Evolutionary conservation across 1,140 invertebrate species (phyloP), one percentile per base, ranked within the genome.

Genomic region (Cheumatopsyche charites): DNA sequence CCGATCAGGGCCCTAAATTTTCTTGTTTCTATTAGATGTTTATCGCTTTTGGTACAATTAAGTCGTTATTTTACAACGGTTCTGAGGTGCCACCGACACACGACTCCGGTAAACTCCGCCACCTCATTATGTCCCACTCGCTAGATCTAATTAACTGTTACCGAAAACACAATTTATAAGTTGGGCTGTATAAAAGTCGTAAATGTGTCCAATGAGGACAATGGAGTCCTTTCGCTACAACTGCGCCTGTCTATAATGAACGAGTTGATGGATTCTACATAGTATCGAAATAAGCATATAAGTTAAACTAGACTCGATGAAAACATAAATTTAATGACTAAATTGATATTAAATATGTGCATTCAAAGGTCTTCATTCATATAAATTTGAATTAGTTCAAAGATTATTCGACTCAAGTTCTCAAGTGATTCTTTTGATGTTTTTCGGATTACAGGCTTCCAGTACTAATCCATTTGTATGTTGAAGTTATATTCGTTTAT

Each of bases 51-150:
- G 55, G 12, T 62, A 71, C 68, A 71, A 74, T 74, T 74, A 74
- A 71, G 49, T 67, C 49, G 69, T 70, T 67, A 74, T 49, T 74
- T 74, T 74, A 74, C 68, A 74, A 71, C 69, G 70, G 61, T 47
- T 67, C 19, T 29, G 29, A 63, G 58, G 70, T 71, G 70, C 65
- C 73, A 69, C 70, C 55, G 69, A 67, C 63, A 67, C 41, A 42
- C 52, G 23, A 13, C 55, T 58, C 52, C 70, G 58, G 62, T 49
- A 67, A 43, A 62, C 15, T 36, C 3, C 29, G 29, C 29, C 29
- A 36, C 70, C 65, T 68, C 69, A 36, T 68, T 66, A 68, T 67
- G 43, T 49, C 63, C 29, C 26, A 23, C 29, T 36, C 3, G 29
- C 29, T 3, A 36, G 29, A 36, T 71, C 73, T 74, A 71, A 74